Percentiles rank a stretch among this genome's conserved stretches.
Evolutionary conservation across 2,888 invertebrate genomes (phyloP).

Genomic region (Zygothrica quintamaculata): DNA sequence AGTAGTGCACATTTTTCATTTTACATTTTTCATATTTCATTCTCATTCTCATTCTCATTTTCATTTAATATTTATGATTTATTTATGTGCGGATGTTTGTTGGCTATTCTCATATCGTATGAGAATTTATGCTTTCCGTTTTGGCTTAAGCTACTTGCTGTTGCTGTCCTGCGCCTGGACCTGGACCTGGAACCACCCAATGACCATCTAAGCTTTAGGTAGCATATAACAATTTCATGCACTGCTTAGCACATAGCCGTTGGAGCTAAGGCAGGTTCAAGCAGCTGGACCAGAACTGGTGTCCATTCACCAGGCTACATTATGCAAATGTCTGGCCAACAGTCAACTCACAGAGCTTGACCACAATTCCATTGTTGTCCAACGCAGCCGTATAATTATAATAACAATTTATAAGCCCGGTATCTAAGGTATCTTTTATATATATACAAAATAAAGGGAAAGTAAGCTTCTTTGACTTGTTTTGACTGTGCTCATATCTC

Average conservation of each 20-base stretch:
- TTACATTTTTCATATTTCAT: conserved; percentile 50
- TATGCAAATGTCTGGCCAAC: conserved; percentile 68
- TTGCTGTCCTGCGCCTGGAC: not conserved
- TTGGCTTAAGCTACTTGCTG: conserved; percentile 54
- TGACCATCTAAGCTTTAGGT: conserved; percentile 49
- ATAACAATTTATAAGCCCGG: conserved; percentile 57
- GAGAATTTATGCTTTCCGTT: conserved; percentile 76
- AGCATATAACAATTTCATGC: conserved; percentile 73
- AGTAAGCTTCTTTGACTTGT: conserved; percentile 20
- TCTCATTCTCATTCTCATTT: conserved; percentile 71
- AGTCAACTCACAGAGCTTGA: conserved; percentile 46
- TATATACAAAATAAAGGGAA: conserved; percentile 31
- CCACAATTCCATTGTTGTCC: conserved; percentile 59
- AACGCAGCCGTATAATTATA: conserved; percentile 23
- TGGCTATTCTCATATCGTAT: conserved; percentile 77
- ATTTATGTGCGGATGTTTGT: conserved; percentile 80
- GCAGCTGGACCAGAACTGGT: conserved; percentile 47
- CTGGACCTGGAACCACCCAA: conserved; percentile 5
- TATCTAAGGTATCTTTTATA: not conserved
- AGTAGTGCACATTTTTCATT: conserved; percentile 69
- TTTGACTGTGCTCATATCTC: too few species aligned
- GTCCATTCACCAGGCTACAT: conserved; percentile 68
- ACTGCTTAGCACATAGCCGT: conserved; percentile 55
- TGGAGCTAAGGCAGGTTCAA: conserved; percentile 8
- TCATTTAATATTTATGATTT: conserved; percentile 81